Conservation (phyloP, 1,140 invertebrate genomes). For the Daktulosphaira vitifoliae region DNA sequence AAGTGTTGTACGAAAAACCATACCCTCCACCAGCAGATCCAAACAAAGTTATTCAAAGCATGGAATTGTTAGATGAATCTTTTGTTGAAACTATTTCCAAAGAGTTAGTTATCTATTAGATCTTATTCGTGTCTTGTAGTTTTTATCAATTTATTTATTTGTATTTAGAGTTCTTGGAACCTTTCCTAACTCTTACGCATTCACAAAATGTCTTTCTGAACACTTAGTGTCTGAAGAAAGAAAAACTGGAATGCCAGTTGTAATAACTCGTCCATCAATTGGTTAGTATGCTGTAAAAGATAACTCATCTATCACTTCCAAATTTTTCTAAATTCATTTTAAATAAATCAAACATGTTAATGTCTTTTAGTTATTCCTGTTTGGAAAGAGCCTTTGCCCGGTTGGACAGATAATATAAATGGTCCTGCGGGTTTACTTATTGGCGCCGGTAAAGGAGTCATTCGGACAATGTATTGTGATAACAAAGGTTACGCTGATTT, state of each 20-base stretch:
- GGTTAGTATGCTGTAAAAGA: slow-evolving; percentile 60
- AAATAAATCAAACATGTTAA: slow-evolving; percentile 7
- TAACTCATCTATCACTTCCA: too few relatives aligned
- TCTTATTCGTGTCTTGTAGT: too few relatives aligned
- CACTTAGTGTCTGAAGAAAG: slow-evolving; percentile 66
- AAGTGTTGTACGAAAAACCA: slow-evolving; percentile 63
- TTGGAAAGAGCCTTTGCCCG: slow-evolving; percentile 68
- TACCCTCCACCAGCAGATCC: slow-evolving; percentile 78
- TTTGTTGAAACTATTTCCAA: slow-evolving; percentile 62
- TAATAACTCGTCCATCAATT: slow-evolving; percentile 84
- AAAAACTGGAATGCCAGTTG: slow-evolving; percentile 61
- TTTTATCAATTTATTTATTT: slow-evolving; percentile 12
- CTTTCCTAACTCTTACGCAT: slow-evolving; percentile 84
- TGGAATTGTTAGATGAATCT: slow-evolving; percentile 79
- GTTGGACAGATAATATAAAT: slow-evolving; percentile 92
- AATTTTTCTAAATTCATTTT: too few relatives aligned
- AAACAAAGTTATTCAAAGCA: slow-evolving; percentile 74
- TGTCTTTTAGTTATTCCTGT: slow-evolving; percentile 58
- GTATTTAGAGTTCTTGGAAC: slow-evolving; percentile 63
- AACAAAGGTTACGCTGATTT: slow-evolving; percentile 70
- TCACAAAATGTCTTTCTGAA: slow-evolving; percentile 82
- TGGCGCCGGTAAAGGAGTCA: slow-evolving; percentile 73
- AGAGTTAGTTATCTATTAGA: slow-evolving; percentile 48
- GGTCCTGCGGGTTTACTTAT: slow-evolving; percentile 72
- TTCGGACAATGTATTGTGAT: slow-evolving; percentile 75